A percentile compares a stretch with the other conserved stretches of the same genome.
These are phyloP conservation scores for Schizopygopsis pylzovi DNA, from an alignment of 2,797 vertebrate genomes.

Conservation along the genomic window DNA sequence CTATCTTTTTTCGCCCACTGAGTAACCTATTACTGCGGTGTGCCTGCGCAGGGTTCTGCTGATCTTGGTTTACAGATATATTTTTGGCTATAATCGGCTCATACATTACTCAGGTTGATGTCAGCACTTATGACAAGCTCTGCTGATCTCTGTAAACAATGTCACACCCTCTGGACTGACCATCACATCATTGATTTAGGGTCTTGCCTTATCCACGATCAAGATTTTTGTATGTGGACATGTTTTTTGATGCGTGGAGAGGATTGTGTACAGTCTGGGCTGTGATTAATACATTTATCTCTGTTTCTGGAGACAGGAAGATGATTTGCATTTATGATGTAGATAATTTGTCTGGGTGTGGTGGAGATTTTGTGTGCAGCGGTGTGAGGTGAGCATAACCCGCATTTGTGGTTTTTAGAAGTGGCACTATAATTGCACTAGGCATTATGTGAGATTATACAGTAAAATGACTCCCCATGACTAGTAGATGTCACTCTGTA, in stretches of 20 bases:
- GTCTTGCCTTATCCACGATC: neutral
- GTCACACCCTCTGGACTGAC: slow-evolving; percentile 15
- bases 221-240: neutral
- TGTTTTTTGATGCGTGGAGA: neutral
- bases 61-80: slow-evolving; percentile 15
- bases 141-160: slow-evolving; percentile 16
- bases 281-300: slow-evolving; percentile 44
- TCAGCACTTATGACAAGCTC: slow-evolving; percentile 32
- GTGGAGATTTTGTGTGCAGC: slow-evolving; percentile 3
- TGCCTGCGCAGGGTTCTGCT: neutral
- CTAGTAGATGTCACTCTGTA: neutral
- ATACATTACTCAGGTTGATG: slow-evolving; percentile 43
- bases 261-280: slow-evolving; percentile 6
- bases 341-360: slow-evolving; percentile 46
- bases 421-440: slow-evolving; percentile 47
- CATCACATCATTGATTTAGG: slow-evolving; percentile 1
- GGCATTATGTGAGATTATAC: slow-evolving; percentile 13
- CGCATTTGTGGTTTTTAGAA: slow-evolving; percentile 33
- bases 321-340: slow-evolving; percentile 31
- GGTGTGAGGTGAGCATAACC: slow-evolving; percentile 9
- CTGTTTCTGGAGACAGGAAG: slow-evolving; percentile 29
- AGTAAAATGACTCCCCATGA: slow-evolving; percentile 25
- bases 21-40: neutral
- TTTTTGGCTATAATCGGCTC: slow-evolving; percentile 14
- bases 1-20: neutral